phyloP scores from a whole-genome alignment of 2,888 invertebrate species.

The Ochlodes sylvanus region DNA sequence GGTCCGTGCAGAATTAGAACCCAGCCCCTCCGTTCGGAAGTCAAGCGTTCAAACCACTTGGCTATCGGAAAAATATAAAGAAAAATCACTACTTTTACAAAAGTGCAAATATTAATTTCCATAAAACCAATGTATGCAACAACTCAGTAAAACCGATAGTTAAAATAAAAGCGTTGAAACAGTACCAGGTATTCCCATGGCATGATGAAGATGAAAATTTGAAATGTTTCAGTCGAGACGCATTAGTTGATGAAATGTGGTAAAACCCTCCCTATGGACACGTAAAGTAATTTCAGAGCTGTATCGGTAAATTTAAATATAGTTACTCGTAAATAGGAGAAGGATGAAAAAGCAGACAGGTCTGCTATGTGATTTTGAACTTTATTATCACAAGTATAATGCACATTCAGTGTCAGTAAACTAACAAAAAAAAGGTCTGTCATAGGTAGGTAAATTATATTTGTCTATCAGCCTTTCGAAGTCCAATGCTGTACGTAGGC shows the following conservation, averaged over 20 bases:
- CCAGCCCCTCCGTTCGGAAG: too few species aligned
- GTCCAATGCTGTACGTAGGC: too few species aligned
- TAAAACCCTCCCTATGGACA: slow-evolving; percentile 22
- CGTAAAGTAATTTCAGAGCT: slow-evolving; percentile 21
- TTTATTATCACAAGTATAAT: neutral
- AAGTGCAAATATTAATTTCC: neutral
- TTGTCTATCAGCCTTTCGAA: too few species aligned
- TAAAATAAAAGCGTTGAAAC: slow-evolving; percentile 10
- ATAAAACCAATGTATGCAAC: neutral
- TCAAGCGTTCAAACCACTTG: too few species aligned
- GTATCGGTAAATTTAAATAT: slow-evolving; percentile 7
- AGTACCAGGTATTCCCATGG: slow-evolving; percentile 24
- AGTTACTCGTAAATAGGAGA: neutral
- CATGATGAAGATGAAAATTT: slow-evolving; percentile 33
- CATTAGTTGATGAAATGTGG: slow-evolving; percentile 38
- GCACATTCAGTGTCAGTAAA: neutral
- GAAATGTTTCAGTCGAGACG: slow-evolving; percentile 34
- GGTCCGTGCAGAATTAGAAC: too few species aligned
- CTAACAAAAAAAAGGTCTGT: too few species aligned
- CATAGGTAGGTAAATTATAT: too few species aligned
- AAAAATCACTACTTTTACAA: neutral
- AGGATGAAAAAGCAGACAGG: neutral
- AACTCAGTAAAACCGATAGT: slow-evolving; percentile 14
- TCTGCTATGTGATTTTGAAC: neutral
- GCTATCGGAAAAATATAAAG: too few species aligned